These are phyloP conservation scores for Micrasema longulum DNA, from an alignment of 1,140 invertebrate genomes.

Conservation along the genomic window DNA sequence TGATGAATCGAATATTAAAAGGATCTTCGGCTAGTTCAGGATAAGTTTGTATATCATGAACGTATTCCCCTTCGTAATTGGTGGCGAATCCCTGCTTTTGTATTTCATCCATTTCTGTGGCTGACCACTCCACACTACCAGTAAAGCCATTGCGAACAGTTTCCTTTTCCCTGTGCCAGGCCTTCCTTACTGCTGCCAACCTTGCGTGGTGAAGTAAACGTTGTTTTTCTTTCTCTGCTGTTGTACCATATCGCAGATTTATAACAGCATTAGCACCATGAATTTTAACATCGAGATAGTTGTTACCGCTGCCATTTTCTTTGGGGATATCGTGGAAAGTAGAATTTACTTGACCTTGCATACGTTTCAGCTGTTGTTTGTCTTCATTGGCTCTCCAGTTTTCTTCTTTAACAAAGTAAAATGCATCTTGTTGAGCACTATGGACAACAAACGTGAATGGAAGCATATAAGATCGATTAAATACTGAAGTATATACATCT, in stretches of 20 bases:
- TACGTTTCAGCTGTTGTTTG: conserved; percentile 85
- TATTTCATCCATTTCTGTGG: conserved; percentile 88
- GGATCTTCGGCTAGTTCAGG: conserved; percentile 95
- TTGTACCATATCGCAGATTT: conserved; percentile 90
- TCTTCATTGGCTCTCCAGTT: conserved; percentile 89
- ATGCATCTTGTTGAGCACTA: conserved; percentile 89
- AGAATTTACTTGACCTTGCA: conserved; percentile 92
- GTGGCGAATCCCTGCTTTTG: conserved; percentile 83
- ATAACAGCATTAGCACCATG: conserved; percentile 85
- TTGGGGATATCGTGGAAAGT: conserved; percentile 87
- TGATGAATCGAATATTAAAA: conserved; percentile 91
- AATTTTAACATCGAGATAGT: conserved; percentile 87
- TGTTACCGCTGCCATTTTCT: conserved; percentile 76
- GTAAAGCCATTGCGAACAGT: conserved; percentile 81
- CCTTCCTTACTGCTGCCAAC: conserved; percentile 85
- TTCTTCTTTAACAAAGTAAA: conserved; percentile 95
- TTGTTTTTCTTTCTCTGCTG: conserved; percentile 87
- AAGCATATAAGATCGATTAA: conserved; percentile 90
- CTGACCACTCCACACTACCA: conserved; percentile 79
- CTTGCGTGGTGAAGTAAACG: conserved; percentile 90
- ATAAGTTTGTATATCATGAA: conserved; percentile 88
- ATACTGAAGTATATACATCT: conserved; percentile 94
- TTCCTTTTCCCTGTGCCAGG: conserved; percentile 92
- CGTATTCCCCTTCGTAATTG: conserved; percentile 91
- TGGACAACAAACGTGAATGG: conserved; percentile 91